Base-by-base conservation (phyloP, 2,797 vertebrate genomes). In the Hydrophis major region DNA sequence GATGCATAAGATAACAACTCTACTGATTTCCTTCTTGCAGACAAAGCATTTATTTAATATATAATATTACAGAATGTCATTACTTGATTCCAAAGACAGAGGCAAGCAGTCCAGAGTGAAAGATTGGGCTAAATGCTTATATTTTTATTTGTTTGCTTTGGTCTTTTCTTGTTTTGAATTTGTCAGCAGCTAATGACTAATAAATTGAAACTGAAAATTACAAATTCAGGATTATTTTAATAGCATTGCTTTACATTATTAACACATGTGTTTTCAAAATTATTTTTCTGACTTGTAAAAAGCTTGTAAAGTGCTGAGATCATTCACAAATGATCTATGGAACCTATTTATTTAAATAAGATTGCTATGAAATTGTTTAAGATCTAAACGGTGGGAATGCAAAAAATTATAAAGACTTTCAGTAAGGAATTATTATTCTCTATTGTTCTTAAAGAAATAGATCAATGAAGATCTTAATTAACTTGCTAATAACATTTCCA, bases 391-490 rank as follows among this genome's bases (percentile, higher is more conserved):
- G 55, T 90, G 69, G 63, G 57, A 47, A 18, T 18, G 25, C 37
- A 20, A 32, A 32, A 20, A 16, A 8, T 56, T 63, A 18, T 89
- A 37, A 74, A 32, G n/a, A 18, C 10, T 42, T 86, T 83, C 55
- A 87, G 83, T 89, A 91, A 86, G 25, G n/a, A 63, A 61, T 91
- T 28, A 63, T 89, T 91, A 90, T 89, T 59, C 63, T 66, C 50
- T 56, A 60, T 12, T 91, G 20, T 57, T 89, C 86, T 61, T 74
- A 83, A 93, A 94, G 86, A 94, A 93, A 96, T 95, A 96, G 96
- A 91, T 92, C 94, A 25, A 83, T 94, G 94, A 94, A 96, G 86
- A 94, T 97, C 90, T 95, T 95, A 96, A 96, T 97, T 97, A 97
- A 95, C 95, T 96, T 93, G 63, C 92, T 93, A 95, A 95, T 96